Conservation (phyloP, 2,888 invertebrate species). For the Synanthedon tipuliformis region DNA sequence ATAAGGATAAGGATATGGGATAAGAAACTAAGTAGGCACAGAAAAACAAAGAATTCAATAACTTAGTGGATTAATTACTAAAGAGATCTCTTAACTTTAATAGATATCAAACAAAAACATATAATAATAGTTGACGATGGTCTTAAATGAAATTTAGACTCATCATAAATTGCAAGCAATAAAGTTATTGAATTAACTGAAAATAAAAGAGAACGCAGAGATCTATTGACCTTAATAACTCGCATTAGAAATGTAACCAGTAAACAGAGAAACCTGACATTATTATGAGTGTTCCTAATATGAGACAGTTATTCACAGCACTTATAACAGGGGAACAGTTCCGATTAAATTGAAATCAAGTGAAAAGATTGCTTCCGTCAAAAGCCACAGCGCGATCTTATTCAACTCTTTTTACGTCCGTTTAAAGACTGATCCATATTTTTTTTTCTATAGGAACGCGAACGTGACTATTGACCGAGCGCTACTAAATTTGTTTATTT, state of each 20-base stretch:
- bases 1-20: too few relatives aligned
- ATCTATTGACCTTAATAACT: slow-evolving; percentile 41
- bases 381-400: not conserved
- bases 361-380: not conserved
- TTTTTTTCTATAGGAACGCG: not conserved
- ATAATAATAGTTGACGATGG: too few relatives aligned
- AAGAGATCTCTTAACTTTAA: too few relatives aligned
- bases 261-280: slow-evolving; percentile 24
- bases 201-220: slow-evolving; percentile 6
- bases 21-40: too few relatives aligned
- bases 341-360: slow-evolving; percentile 6
- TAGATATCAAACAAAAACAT: too few relatives aligned
- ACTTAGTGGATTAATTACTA: too few relatives aligned
- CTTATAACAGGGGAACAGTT: not conserved
- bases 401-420: not conserved
- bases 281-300: not conserved
- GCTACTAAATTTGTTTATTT: slow-evolving; percentile 18
- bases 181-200: too few relatives aligned
- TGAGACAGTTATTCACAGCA: not conserved
- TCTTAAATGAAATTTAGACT: too few relatives aligned
- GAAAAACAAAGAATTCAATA: too few relatives aligned
- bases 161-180: too few relatives aligned
- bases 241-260: slow-evolving; percentile 35
- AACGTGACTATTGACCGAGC: slow-evolving; percentile 2
- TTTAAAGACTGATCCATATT: not conserved